Evolutionary conservation across 2,113 vertebrate species (phyloP).

Genomic region (Myrmophylax atrothorax): DNA sequence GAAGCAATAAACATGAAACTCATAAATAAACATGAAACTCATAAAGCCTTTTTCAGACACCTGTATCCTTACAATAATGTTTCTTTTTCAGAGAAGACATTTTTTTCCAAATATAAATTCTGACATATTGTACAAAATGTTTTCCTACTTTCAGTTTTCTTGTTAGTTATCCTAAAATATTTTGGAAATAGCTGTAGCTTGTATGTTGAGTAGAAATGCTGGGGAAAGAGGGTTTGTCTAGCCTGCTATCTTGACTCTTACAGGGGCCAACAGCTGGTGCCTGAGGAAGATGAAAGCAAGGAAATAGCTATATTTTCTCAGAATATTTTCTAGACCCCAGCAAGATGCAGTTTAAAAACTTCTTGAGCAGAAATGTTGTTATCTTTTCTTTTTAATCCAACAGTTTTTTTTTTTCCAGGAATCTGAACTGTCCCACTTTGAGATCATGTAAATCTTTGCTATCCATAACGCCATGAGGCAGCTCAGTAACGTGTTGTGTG

Average conservation of each 20-base stretch:
- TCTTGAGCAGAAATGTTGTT: background rate
- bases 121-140: background rate
- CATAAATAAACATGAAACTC: background rate
- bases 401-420: background rate
- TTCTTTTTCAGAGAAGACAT: background rate
- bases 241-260: background rate
- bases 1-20: background rate
- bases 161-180: background rate
- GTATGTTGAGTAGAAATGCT: background rate
- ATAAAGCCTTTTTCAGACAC: background rate
- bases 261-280: background rate
- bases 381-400: background rate
- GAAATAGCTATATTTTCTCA: background rate
- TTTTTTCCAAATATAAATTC: background rate
- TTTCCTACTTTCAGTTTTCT: background rate
- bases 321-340: background rate
- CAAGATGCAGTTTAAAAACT: background rate
- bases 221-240: background rate
- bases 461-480: background rate
- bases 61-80: background rate
- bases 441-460: background rate
- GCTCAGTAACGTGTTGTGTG: background rate
- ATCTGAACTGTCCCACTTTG: background rate
- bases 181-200: background rate
- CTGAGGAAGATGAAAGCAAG: background rate